These are phyloP conservation scores for Falco novaeseelandiae DNA, from an alignment of 2,797 vertebrate species.

Conservation along the genomic window DNA sequence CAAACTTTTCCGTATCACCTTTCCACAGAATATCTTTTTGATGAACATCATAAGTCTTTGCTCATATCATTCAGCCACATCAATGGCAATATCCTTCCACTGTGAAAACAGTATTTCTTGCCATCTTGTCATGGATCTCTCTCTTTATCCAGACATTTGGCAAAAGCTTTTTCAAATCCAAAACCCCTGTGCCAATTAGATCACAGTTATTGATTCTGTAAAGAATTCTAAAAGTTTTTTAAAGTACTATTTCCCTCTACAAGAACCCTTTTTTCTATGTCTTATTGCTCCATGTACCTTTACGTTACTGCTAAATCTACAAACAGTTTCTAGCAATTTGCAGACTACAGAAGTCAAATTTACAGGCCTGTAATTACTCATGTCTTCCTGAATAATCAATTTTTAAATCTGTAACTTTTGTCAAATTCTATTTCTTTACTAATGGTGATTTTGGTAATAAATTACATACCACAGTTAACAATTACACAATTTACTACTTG, in stretches of 20 bases:
- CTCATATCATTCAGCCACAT: not conserved
- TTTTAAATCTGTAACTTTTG: slow-evolving; percentile 8
- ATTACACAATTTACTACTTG: slow-evolving; percentile 21
- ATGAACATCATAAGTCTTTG: not conserved
- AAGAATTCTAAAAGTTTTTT: not conserved
- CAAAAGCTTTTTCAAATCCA: not conserved
- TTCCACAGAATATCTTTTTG: not conserved
- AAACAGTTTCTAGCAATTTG: not conserved
- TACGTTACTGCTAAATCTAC: not conserved
- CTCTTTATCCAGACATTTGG: not conserved
- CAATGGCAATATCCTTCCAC: not conserved
- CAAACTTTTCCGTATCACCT: not conserved
- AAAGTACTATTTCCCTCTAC: not conserved
- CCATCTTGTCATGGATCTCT: not conserved
- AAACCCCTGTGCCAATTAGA: not conserved
- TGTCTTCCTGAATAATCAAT: not conserved
- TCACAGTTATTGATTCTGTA: not conserved
- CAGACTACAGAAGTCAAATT: not conserved
- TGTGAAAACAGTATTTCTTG: not conserved
- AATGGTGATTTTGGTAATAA: not conserved
- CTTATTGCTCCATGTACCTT: not conserved
- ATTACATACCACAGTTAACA: slow-evolving; percentile 11
- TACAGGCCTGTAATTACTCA: not conserved
- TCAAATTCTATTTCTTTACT: not conserved
- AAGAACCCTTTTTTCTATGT: not conserved